Percentiles rank a stretch among this genome's conserved stretches.
These are phyloP conservation scores for Nothocercus nigrocapillus DNA, from an alignment of 2,113 vertebrate genomes.

Conservation along the genomic window DNA sequence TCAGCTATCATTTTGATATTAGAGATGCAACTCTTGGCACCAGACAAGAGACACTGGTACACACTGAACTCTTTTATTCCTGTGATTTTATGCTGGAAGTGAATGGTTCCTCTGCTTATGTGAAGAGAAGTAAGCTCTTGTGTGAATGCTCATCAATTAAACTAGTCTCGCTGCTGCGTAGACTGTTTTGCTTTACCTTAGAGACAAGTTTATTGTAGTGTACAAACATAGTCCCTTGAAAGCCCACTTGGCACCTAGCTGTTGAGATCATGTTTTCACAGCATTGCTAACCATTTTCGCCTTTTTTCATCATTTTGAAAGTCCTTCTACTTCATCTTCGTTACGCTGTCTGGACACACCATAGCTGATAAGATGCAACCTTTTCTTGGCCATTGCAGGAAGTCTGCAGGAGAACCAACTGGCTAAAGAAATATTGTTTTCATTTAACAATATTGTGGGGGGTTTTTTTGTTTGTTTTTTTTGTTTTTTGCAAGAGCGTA, in stretches of 20 bases:
- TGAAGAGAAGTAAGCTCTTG: background rate
- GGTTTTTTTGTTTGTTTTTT: too few species aligned
- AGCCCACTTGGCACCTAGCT: background rate
- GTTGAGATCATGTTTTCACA: background rate
- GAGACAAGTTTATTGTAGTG: conserved; percentile 17
- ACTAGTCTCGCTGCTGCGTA: background rate
- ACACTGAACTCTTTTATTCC: background rate
- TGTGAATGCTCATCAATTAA: background rate
- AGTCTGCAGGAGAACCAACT: background rate
- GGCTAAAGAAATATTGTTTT: background rate
- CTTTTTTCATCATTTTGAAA: background rate
- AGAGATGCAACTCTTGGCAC: background rate
- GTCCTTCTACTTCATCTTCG: conserved; percentile 11
- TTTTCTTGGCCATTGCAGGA: background rate
- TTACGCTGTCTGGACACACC: background rate
- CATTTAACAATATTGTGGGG: background rate
- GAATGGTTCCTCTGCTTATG: background rate
- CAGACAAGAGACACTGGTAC: background rate
- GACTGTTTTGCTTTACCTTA: background rate
- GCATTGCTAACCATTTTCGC: background rate
- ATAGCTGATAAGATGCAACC: background rate
- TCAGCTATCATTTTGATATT: background rate
- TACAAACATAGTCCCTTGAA: background rate
- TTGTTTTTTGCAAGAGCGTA: background rate
- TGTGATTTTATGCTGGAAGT: background rate